Percentiles rank a stretch among this genome's conserved stretches.
Evolutionary conservation across 2,888 invertebrate genomes (phyloP).

Genomic region (Nephrotoma guestfalica): DNA sequence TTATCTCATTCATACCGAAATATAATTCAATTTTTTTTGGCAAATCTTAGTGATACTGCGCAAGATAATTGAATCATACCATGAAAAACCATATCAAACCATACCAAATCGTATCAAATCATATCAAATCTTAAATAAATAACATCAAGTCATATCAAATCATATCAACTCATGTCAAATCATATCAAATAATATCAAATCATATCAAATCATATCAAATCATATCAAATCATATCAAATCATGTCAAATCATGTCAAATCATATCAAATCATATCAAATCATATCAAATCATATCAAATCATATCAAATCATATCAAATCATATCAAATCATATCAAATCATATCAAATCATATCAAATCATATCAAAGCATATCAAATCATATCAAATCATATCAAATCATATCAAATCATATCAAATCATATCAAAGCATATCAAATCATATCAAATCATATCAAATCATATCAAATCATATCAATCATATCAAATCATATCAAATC

Average conservation of each 20-base stretch:
- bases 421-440: too few relatives aligned
- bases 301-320: neutral
- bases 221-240: neutral
- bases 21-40: too few relatives aligned
- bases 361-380: neutral
- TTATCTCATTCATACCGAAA: too few relatives aligned
- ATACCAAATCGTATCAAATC: neutral
- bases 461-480: too few relatives aligned
- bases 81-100: neutral
- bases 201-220: neutral
- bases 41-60: too few relatives aligned
- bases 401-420: neutral
- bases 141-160: neutral
- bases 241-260: neutral
- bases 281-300: neutral
- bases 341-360: neutral
- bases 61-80: too few relatives aligned
- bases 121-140: neutral
- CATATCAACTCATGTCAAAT: neutral
- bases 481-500: too few relatives aligned
- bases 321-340: neutral
- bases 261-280: neutral
- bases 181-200: too few relatives aligned
- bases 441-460: neutral
- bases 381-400: neutral